phyloP scores from a whole-genome alignment of 2,113 vertebrate genomes.

The Furnarius figulus region DNA sequence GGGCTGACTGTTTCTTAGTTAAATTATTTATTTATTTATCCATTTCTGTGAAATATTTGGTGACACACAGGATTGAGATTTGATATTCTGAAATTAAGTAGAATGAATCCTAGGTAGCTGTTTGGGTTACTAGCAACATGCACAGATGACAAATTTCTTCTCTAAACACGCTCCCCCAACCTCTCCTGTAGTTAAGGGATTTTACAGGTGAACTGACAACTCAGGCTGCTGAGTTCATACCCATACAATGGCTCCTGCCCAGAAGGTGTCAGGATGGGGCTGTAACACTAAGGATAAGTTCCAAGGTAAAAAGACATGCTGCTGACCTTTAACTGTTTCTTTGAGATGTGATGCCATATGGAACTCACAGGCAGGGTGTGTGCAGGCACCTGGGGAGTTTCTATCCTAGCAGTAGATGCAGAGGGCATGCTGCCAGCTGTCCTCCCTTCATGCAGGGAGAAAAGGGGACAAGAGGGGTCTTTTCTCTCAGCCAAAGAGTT shows the following conservation, averaged over 20 bases:
- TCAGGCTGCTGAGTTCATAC: not conserved
- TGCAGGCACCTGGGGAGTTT: not conserved
- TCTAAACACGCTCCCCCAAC: not conserved
- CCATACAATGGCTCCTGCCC: not conserved
- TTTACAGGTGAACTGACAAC: not conserved
- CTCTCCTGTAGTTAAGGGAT: not conserved
- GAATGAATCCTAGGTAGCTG: not conserved
- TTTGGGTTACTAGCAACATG: not conserved
- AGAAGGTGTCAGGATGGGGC: not conserved
- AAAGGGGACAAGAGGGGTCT: not conserved
- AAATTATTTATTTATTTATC: not conserved
- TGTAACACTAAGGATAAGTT: not conserved
- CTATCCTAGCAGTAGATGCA: not conserved
- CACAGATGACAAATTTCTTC: not conserved
- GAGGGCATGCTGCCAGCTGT: fast-evolving
- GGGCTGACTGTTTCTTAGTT: not conserved
- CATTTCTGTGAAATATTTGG: not conserved
- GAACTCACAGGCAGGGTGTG: fast-evolving
- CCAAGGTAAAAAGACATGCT: not conserved
- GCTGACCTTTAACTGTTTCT: not conserved
- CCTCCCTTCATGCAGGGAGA: not conserved
- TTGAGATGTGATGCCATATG: not conserved
- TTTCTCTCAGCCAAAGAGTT: not conserved
- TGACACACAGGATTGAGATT: not conserved
- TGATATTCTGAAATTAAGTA: not conserved